A percentile compares a stretch with the other conserved stretches of the same genome.
These are phyloP conservation scores for Saccostrea cuccullata DNA, from an alignment of 1,140 invertebrate genomes.

Conservation along the genomic window DNA sequence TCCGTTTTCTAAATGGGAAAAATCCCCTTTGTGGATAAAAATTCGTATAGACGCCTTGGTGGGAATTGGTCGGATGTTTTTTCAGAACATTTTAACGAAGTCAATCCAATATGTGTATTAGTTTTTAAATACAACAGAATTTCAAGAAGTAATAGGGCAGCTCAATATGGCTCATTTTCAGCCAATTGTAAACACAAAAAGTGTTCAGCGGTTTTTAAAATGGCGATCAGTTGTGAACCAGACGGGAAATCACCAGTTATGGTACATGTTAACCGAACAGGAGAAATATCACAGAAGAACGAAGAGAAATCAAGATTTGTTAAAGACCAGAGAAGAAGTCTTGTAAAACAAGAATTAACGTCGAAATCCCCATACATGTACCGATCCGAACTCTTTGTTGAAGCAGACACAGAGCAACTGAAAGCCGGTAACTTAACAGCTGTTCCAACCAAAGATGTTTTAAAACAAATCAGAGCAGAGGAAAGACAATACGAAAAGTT, in stretches of 20 bases:
- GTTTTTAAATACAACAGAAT: not conserved
- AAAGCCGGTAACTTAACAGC: conserved; percentile 1
- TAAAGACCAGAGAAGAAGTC: not conserved
- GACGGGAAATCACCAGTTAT: not conserved
- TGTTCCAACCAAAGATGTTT: conserved; percentile 31
- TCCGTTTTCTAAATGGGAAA: not conserved
- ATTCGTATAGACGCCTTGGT: not conserved
- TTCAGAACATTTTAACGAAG: not conserved
- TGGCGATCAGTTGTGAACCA: not conserved
- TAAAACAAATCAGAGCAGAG: conserved; percentile 1
- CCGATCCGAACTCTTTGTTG: not conserved
- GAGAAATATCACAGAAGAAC: not conserved
- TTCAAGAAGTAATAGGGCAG: not conserved
- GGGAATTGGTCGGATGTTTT: not conserved
- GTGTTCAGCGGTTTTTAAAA: not conserved
- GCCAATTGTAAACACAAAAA: not conserved
- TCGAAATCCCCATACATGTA: not conserved
- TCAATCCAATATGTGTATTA: not conserved
- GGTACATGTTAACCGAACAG: not conserved
- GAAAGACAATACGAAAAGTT: conserved; percentile 22
- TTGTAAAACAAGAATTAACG: not conserved
- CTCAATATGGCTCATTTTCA: not conserved
- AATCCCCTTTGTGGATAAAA: not conserved
- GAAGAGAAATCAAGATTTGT: conserved; percentile 11
- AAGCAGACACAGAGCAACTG: not conserved